Evolutionary conservation across 2,113 vertebrate genomes (phyloP).

Genomic region (Tonatia bakeri): DNA sequence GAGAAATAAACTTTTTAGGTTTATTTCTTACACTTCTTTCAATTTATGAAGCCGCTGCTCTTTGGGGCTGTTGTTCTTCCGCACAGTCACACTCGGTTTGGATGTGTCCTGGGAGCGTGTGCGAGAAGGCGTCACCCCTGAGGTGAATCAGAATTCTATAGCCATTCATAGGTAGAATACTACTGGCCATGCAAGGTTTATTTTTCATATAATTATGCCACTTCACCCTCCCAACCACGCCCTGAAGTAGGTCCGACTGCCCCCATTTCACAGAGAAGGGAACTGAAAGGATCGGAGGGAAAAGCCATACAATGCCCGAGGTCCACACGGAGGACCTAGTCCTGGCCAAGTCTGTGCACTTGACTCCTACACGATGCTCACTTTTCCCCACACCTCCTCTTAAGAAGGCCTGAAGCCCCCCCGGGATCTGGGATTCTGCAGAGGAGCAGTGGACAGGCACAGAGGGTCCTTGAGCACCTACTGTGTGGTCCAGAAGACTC

Average conservation of each 20-base stretch:
- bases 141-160: neutral
- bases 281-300: neutral
- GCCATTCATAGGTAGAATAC: neutral
- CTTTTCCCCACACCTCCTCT: neutral
- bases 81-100: neutral
- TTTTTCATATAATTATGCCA: neutral
- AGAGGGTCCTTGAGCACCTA: neutral
- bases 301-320: fast-evolving
- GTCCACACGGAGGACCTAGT: neutral
- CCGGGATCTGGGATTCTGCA: neutral
- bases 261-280: neutral
- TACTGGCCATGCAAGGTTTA: neutral
- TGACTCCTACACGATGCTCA: neutral
- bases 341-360: neutral
- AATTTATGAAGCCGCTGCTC: neutral
- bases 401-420: neutral
- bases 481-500: fast-evolving
- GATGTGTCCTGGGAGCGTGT: neutral
- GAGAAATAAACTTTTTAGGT: neutral
- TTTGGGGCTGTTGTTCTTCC: neutral
- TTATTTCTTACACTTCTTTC: neutral
- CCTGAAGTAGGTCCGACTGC: too few species aligned
- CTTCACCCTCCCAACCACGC: neutral
- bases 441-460: neutral
- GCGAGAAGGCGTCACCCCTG: too few species aligned